Base-by-base conservation (phyloP, 2,113 vertebrate species). In the Ameiurus melas region DNA sequence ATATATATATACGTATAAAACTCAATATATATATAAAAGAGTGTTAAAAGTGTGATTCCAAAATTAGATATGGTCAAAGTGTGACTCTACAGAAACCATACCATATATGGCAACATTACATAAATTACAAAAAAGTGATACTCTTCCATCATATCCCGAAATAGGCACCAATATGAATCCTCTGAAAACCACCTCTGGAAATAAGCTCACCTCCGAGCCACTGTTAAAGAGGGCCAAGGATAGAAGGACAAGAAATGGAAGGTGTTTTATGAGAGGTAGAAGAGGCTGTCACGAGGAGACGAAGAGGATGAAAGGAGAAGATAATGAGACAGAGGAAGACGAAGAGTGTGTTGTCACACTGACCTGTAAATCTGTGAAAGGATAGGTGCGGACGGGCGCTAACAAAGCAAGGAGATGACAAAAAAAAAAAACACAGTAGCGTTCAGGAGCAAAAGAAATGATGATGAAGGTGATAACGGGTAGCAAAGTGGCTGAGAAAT, bases 331-430 rank as follows among this genome's bases (percentile, higher is more conserved):
- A 60, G 22, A 71, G n/a, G 66, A 80, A 84, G 66, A 89, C 53
- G 30, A 30, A 83, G 47, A 66, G 43, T 27, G 19, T n/a, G n/a
- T 62, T 66, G 83, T 88, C 84, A 84, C 36, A 27, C 27, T 79
- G 84, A 90, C 71, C 68, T 66, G 66, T 66, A 58, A 62, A 39
- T 30, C 80, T 62, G 60, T 55, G 36, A 83, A 30, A 89, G 57
- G 27, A 33, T 19, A 39, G 79, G 82, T 30, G 85, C 30, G 70
- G 22, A 85, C 1, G 17, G 39, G 79, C 17, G 25, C 22, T 27
- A 27, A 30, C 33, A 75, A 62, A 36, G 84, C 8, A 22, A 71
- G 36, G 75, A 77, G 20, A 30, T 27, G 57, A 87, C 51, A 79
- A 57, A 83, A 6, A 51, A 51, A n/a, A 84, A n/a, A 71, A 0